Evolutionary conservation across 2,888 invertebrate species (phyloP), one percentile per base, ranked within the genome.

Genomic region (Aplocera efformata): DNA sequence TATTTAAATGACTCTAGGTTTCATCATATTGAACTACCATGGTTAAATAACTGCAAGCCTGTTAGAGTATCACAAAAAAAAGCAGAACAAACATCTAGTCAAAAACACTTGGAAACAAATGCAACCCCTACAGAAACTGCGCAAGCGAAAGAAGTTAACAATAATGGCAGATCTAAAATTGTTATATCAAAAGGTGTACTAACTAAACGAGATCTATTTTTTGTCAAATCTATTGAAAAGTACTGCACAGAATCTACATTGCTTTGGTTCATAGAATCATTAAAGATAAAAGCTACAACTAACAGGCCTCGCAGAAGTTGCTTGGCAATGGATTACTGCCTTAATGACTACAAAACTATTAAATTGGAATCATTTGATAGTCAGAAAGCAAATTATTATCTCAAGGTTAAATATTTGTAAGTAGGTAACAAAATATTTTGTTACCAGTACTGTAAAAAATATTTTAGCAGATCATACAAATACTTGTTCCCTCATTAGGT

Each of bases 1-100:
- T 79, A 76, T 40, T 44, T 63, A 53, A 49, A 67, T 54, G 67
- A 78, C 32, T 32, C 43, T 20, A 52, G 78, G 34, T 78, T 77
- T 50, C 49, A 50, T 24, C 17, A 26, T 26, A 23, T 52, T 53
- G 30, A 44, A 31, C 39, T 38, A 42, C 27, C 42, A 21, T 45
- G 36, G 42, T 9, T 42, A 2, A 8, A 32, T 21, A 38, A 43
- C 6, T 43, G 24, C 24, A 31, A 43, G n/a, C 43, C 43, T 3
- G 11, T 43, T 10, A 23, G 13, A 20, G 3, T 39, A 28, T 13
- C 26, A 26, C 17, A 33, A 23, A 10, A 35, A 1, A 26, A 27
- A 3, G 3, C 13, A 31, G 8, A 21, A 6, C 13, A 22, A 39
- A n/a, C 6, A 8, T 21, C 4, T 7, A 22, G 22, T 5, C 13